A percentile compares a stretch with the other conserved stretches of the same genome.
These are phyloP conservation scores for Oreonectes daqikongensis DNA, from an alignment of 2,797 vertebrate species.

Conservation along the genomic window DNA sequence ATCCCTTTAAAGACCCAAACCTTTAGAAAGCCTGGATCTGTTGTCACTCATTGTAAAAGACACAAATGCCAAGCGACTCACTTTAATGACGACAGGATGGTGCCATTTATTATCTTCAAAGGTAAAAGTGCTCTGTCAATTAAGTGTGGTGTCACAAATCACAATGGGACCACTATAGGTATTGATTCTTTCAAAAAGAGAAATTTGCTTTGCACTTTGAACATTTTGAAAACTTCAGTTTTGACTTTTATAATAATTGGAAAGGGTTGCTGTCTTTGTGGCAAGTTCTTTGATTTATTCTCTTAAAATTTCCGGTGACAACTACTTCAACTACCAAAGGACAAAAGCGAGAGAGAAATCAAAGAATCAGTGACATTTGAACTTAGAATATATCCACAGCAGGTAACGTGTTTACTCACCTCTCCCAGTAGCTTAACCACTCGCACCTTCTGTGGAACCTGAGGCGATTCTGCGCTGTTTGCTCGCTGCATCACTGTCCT, in stretches of 20 bases:
- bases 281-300: constrained; percentile 33
- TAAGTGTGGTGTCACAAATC: constrained; percentile 64
- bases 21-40: constrained; percentile 71
- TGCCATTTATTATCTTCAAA: constrained; percentile 60
- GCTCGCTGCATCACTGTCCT: constrained; percentile 95
- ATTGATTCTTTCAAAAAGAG: constrained; percentile 76
- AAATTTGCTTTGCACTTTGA: constrained; percentile 70
- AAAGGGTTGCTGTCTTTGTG: constrained; percentile 43
- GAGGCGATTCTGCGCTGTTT: constrained; percentile 77
- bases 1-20: constrained; percentile 73
- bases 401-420: constrained; percentile 80
- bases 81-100: constrained; percentile 58
- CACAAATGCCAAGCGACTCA: constrained; percentile 76
- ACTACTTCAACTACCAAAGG: constrained; percentile 37
- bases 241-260: constrained; percentile 69
- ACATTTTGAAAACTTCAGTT: constrained; percentile 60
- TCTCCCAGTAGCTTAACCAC: constrained; percentile 89
- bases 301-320: constrained; percentile 32
- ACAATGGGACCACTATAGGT: constrained; percentile 64
- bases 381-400: constrained; percentile 55
- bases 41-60: constrained; percentile 63
- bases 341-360: constrained; percentile 46
- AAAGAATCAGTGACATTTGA: constrained; percentile 5
- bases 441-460: constrained; percentile 89
- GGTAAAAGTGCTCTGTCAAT: constrained; percentile 63